phyloP scores from a whole-genome alignment of 2,113 vertebrate species.

The Leptosomus discolor region DNA sequence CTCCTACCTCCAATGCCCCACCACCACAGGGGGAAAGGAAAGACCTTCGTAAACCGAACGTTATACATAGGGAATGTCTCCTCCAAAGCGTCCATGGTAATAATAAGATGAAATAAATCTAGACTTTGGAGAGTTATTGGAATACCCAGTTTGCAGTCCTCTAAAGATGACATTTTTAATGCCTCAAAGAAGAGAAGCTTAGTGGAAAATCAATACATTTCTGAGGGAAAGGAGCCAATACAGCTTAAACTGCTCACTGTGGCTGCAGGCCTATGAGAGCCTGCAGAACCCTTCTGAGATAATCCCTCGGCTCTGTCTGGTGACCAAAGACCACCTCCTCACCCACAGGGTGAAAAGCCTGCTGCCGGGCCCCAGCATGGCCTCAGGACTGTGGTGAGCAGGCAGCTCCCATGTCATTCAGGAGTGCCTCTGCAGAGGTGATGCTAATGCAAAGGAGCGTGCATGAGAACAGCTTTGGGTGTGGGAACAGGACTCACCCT shows the following conservation, averaged over 20 bases:
- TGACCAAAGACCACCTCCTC: neutral
- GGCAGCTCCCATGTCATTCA: neutral
- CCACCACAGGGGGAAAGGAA: neutral
- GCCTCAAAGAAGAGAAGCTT: neutral
- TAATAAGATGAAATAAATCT: neutral
- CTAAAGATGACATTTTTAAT: neutral
- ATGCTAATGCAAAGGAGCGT: neutral
- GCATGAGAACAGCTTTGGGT: neutral
- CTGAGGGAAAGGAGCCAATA: slow-evolving; percentile 9
- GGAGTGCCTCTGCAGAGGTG: neutral
- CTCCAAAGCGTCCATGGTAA: neutral
- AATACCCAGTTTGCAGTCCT: neutral
- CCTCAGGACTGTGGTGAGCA: rapidly evolving
- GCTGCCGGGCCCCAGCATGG: neutral
- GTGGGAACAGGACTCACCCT: neutral
- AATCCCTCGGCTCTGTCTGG: neutral
- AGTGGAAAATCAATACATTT: slow-evolving; percentile 19
- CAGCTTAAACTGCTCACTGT: neutral
- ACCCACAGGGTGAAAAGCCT: neutral
- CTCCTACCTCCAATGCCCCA: neutral
- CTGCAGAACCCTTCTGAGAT: neutral
- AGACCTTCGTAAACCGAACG: neutral
- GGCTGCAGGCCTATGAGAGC: neutral
- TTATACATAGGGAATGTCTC: neutral
- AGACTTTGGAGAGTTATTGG: neutral